Conservation (phyloP, 2,797 vertebrate species). For the Sebastiscus tertius region DNA sequence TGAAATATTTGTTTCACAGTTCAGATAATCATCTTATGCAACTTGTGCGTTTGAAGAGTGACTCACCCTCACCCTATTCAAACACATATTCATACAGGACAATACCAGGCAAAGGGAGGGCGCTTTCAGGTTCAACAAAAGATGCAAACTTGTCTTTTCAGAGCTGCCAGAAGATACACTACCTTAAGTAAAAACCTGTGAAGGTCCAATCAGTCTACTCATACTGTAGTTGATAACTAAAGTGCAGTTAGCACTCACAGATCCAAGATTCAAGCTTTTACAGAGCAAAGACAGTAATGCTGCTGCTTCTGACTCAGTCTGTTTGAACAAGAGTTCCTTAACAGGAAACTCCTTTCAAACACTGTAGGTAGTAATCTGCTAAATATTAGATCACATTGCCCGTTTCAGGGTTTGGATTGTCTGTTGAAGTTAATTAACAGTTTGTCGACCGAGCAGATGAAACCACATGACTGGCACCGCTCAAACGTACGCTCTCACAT, state of each 20-base stretch:
- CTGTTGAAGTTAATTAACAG: neutral
- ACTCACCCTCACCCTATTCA: constrained; percentile 17
- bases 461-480: neutral
- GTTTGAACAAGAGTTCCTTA: neutral
- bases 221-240: neutral
- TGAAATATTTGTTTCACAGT: neutral
- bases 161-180: neutral
- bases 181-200: neutral
- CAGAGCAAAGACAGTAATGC: neutral
- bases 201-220: neutral
- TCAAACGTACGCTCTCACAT: neutral
- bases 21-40: neutral
- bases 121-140: neutral
- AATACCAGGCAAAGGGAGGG: neutral
- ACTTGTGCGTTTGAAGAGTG: constrained; percentile 11
- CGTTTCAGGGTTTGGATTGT: neutral
- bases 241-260: neutral
- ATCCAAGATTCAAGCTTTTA: neutral
- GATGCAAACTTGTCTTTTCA: neutral
- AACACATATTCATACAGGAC: neutral
- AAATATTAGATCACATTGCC: neutral
- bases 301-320: neutral
- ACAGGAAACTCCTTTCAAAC: neutral
- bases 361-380: neutral
- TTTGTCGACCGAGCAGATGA: neutral